Conservation (phyloP, 2,797 vertebrate species). For the Phalanger gymnotis region DNA sequence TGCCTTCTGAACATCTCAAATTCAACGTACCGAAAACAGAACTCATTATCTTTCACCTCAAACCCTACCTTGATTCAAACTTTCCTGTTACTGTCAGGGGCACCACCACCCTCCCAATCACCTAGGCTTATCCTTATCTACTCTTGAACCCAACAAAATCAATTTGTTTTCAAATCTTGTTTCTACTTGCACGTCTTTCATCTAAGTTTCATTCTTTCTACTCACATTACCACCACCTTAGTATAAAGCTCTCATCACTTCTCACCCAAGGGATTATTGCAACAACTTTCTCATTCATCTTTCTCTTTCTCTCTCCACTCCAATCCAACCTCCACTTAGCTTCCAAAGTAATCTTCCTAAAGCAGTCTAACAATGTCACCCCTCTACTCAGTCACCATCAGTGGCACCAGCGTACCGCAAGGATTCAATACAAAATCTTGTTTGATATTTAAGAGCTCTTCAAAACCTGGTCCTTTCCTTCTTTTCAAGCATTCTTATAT, state of each 20-base stretch:
- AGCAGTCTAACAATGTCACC: not conserved
- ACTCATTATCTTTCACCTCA: not conserved
- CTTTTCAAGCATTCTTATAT: not conserved
- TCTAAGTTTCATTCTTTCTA: not conserved
- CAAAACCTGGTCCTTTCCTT: not conserved
- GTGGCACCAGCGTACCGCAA: not conserved
- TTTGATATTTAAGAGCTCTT: not conserved
- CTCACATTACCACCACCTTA: not conserved
- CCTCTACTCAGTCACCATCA: too few species aligned
- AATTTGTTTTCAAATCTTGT: not conserved
- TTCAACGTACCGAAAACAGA: not conserved
- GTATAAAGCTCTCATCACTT: not conserved
- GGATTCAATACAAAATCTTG: not conserved
- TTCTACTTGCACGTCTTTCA: not conserved
- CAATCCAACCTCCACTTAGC: not conserved
- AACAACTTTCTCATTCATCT: not conserved
- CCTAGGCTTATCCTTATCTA: not conserved
- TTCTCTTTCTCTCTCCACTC: not conserved
- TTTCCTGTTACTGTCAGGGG: not conserved
- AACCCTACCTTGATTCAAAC: not conserved
- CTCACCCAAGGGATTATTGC: not conserved
- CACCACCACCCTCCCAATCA: not conserved
- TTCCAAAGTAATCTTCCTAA: not conserved
- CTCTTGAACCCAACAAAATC: not conserved
- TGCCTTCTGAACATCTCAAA: not conserved